phyloP scores from a whole-genome alignment of 2,888 invertebrate genomes.

The Sympetrum striolatum region DNA sequence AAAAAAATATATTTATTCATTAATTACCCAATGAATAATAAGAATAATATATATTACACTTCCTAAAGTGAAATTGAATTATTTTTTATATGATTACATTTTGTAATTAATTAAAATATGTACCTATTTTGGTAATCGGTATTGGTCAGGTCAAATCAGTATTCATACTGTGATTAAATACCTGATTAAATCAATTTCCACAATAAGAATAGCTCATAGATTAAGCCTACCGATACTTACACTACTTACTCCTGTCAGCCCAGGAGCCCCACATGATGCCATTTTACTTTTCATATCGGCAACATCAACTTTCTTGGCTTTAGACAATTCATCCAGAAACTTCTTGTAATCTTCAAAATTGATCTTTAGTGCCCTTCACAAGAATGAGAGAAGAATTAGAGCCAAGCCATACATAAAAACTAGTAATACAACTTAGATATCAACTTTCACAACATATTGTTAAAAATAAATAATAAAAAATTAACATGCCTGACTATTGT shows the following conservation, averaged over 20 bases:
- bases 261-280: slow-evolving; percentile 81
- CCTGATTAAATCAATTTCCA: too few species aligned
- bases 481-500: too few species aligned
- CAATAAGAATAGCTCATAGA: not conserved
- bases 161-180: too few species aligned
- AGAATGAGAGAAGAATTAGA: slow-evolving; percentile 34
- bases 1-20: too few species aligned
- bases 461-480: slow-evolving; percentile 43
- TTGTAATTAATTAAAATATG: too few species aligned
- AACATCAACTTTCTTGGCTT: slow-evolving; percentile 80
- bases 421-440: slow-evolving; percentile 51
- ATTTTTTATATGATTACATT: too few species aligned
- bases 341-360: slow-evolving; percentile 80
- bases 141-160: too few species aligned
- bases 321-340: slow-evolving; percentile 85
- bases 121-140: too few species aligned
- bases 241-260: slow-evolving; percentile 60
- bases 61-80: too few species aligned
- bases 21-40: too few species aligned
- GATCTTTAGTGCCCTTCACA: slow-evolving; percentile 69
- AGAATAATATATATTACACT: too few species aligned
- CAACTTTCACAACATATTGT: slow-evolving; percentile 54
- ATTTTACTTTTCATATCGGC: slow-evolving; percentile 82
- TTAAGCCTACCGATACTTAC: slow-evolving; percentile 47
- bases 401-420: not conserved